Evolutionary conservation across 2,113 vertebrate species (phyloP).

Genomic region (Phaethon lepturus): DNA sequence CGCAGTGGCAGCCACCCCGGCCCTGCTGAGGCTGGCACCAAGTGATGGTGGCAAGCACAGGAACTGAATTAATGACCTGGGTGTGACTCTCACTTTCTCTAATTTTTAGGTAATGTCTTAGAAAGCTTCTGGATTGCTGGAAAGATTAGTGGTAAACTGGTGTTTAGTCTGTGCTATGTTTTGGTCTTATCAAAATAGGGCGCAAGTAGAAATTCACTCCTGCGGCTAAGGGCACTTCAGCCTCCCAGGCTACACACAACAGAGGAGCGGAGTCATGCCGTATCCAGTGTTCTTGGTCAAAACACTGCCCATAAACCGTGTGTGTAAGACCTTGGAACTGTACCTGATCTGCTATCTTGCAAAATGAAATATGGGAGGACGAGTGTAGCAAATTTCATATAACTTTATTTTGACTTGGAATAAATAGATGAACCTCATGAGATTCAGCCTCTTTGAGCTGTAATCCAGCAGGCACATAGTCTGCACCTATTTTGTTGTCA

Average conservation of each 20-base stretch:
- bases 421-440: neutral
- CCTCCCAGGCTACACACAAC: too few relatives aligned
- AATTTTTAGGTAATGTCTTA: too few relatives aligned
- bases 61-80: neutral
- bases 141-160: neutral
- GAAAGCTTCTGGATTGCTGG: neutral
- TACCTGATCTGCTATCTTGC: neutral
- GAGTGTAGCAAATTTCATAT: neutral
- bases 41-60: rapidly evolving
- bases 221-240: neutral
- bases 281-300: neutral
- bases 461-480: neutral
- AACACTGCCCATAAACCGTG: rapidly evolving
- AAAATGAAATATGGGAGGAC: neutral
- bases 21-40: neutral
- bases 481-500: neutral
- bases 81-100: neutral
- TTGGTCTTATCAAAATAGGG: neutral
- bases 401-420: neutral
- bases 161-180: neutral
- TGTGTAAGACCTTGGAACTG: neutral
- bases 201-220: neutral
- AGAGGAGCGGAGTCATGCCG: neutral
- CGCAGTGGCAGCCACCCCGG: neutral
- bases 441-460: neutral